Percentiles rank a stretch among this genome's conserved stretches.
Evolutionary conservation across 2,113 vertebrate genomes (phyloP).

Genomic region (Chrysochloris asiatica): DNA sequence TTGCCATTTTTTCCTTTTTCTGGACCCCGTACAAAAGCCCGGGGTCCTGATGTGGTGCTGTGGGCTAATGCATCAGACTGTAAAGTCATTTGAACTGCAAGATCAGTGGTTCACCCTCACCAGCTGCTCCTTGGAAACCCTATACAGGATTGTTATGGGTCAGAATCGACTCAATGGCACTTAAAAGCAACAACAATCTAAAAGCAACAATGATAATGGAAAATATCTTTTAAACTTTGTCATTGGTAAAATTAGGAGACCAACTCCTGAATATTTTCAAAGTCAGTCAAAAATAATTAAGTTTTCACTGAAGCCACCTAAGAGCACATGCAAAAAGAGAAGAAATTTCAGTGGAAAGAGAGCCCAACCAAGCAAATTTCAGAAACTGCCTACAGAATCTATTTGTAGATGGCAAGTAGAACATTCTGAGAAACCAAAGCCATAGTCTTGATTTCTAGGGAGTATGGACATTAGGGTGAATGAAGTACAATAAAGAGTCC

Average conservation of each 20-base stretch:
- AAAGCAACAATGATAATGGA: background rate
- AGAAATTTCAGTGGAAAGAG: too few relatives aligned
- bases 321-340: background rate
- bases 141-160: too few relatives aligned
- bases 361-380: background rate
- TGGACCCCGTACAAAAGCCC: too few relatives aligned
- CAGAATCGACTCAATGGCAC: too few relatives aligned
- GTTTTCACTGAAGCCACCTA: background rate
- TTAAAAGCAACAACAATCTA: too few relatives aligned
- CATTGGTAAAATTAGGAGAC: background rate
- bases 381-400: background rate
- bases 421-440: background rate
- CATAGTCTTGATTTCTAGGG: background rate
- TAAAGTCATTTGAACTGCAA: too few relatives aligned
- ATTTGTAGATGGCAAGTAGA: background rate
- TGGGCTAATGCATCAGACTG: too few relatives aligned
- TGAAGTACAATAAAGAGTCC: background rate
- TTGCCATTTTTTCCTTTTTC: background rate
- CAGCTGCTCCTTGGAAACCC: too few relatives aligned
- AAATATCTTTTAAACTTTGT: constrained; percentile 19
- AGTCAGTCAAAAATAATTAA: background rate
- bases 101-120: too few relatives aligned
- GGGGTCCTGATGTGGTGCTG: too few relatives aligned
- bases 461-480: background rate
- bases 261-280: constrained; percentile 34